Evolutionary conservation across 1,140 invertebrate species (phyloP).

Genomic region (Littorina saxatilis): DNA sequence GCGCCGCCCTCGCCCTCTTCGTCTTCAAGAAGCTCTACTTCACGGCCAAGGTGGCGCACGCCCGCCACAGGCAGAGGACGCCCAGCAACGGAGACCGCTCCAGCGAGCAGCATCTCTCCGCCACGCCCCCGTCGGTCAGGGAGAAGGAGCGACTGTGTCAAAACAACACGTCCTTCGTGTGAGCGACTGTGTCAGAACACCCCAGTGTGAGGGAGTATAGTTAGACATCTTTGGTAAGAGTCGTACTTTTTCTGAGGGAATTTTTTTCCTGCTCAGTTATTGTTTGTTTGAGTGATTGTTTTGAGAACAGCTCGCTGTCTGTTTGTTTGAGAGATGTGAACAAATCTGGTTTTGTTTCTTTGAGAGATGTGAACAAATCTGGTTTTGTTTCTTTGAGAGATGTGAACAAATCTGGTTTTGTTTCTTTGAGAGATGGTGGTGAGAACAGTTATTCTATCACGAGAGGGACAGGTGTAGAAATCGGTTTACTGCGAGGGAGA

Average conservation of each 20-base stretch:
- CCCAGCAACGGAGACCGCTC: not conserved
- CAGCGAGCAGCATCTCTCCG: not conserved
- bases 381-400: no score
- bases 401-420: no score
- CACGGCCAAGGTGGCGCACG: constrained; percentile 10
- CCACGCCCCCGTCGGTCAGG: not conserved
- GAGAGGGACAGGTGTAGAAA: no score
- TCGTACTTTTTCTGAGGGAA: no score
- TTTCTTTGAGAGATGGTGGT: no score
- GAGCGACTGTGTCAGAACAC: no score
- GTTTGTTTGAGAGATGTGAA: not conserved
- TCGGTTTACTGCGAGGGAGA: no score
- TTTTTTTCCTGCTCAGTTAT: not conserved
- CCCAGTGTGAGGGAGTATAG: no score
- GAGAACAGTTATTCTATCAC: no score
- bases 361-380: no score
- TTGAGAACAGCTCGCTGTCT: not conserved
- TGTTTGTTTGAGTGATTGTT: not conserved
- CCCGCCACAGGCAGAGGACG: not conserved
- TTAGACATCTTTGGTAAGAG: no score
- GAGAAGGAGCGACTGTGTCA: constrained; percentile 26
- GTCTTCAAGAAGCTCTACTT: constrained; percentile 68
- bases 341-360: no score
- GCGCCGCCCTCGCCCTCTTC: constrained; percentile 60
- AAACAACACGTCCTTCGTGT: constrained; percentile 24